A percentile compares a stretch with the other conserved stretches of the same genome.
Conservation (phyloP, 1,140 invertebrate species). For the Diploscapter pachys region DNA sequence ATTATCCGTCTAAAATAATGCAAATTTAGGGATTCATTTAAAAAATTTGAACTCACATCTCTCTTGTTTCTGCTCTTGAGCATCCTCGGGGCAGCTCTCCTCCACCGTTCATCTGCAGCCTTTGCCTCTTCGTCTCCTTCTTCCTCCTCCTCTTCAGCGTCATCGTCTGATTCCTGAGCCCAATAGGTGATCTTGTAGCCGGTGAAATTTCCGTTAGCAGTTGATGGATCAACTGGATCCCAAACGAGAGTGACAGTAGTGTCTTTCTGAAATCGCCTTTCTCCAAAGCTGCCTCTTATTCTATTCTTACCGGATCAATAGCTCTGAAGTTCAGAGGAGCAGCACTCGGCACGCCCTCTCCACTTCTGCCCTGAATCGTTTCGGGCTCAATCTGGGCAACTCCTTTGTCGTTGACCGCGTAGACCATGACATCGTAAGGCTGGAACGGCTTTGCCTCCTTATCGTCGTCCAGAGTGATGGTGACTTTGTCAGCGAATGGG, state of each 20-base stretch:
- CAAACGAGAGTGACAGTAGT: conserved; percentile 53
- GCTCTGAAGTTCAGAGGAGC: conserved; percentile 46
- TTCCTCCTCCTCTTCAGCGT: conserved; percentile 25
- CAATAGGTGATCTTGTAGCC: conserved; percentile 73
- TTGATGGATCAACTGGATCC: conserved; percentile 50
- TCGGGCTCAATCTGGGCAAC: conserved; percentile 77
- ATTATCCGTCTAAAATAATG: no score
- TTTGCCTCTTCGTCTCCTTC: conserved; percentile 8
- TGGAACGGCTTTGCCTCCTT: conserved; percentile 49
- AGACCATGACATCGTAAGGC: conserved; percentile 51
- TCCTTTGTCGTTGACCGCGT: conserved; percentile 82
- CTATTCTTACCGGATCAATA: background rate
- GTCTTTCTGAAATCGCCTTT: conserved; percentile 10
- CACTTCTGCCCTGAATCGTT: conserved; percentile 72
- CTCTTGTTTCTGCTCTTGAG: background rate
- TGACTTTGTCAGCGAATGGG: conserved; percentile 48
- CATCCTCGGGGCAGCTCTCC: background rate
- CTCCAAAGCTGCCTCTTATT: no score
- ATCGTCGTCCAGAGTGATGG: conserved; percentile 50
- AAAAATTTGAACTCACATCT: no score
- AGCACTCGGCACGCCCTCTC: conserved; percentile 52
- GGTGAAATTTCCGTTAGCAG: conserved; percentile 75
- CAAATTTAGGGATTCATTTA: no score
- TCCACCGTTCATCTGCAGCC: no score
- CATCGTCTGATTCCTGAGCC: conserved; percentile 47